Evolutionary conservation across 2,113 vertebrate species (phyloP), one percentile per base, ranked within the genome.

Genomic region (Octodon degus): DNA sequence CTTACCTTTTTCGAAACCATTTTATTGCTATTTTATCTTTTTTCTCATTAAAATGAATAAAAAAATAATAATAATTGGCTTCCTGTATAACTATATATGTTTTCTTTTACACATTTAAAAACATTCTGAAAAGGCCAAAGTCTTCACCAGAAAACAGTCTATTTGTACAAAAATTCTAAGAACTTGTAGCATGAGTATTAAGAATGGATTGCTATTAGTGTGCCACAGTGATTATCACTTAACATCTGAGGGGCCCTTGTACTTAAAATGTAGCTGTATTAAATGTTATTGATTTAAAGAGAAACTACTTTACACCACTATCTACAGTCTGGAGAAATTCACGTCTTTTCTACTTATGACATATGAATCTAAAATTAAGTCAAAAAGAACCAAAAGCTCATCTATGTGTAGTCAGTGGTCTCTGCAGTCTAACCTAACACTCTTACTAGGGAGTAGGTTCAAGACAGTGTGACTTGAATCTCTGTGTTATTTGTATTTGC

Each of bases 51-150:
- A n/a, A n/a, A n/a, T n/a, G n/a, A n/a, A n/a, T n/a, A n/a, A n/a
- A n/a, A n/a, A n/a, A n/a, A n/a, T n/a, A n/a, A n/a, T n/a, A n/a
- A n/a, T 90, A 74, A 84, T 80, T 86, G 24, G 19, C 67, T 91
- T 91, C n/a, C 60, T 89, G 84, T 89, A 50, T 65, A 86, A 70
- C 11, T 43, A 34, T 58, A 4, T 63, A 14, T 91, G 32, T 89
- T 91, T 93, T 88, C 32, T 47, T 68, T 86, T 62, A 16, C 55
- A 53, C 55, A 74, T 77, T 82, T 79, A 37, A 95, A 89, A 84
- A n/a, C 5, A 62, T 76, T 89, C 37, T 79, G 55, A 76, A 79
- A 95, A 47, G 27, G 13, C 30, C 67, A 79, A 30, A 79, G 43
- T 77, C 65, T 50, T 86, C 70, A 82, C 20, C 40, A 53, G 60